phyloP scores from a whole-genome alignment of 2,113 vertebrate species.

The Microcebus lehilahytsara region DNA sequence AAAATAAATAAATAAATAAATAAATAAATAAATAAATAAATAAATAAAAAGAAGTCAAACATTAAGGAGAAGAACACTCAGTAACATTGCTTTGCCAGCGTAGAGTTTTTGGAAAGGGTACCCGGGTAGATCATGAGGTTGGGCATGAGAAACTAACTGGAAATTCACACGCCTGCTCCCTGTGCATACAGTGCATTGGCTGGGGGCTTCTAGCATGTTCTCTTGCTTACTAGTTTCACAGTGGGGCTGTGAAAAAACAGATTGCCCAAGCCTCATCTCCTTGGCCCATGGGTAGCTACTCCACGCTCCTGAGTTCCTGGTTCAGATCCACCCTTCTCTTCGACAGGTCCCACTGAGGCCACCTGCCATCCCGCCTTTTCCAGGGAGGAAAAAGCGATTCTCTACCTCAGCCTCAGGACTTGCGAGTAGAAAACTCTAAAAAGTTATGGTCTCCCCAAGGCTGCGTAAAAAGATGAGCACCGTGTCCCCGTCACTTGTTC shows the following conservation, averaged over 20 bases:
- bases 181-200: background rate
- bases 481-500: background rate
- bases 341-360: background rate
- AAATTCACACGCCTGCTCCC: background rate
- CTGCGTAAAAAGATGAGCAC: background rate
- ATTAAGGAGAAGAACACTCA: background rate
- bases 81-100: background rate
- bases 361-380: background rate
- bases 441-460: background rate
- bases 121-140: background rate
- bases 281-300: background rate
- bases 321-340: background rate
- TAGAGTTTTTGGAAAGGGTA: too few species aligned
- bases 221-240: background rate
- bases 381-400: background rate
- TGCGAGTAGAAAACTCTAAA: conserved; percentile 9
- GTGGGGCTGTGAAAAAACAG: background rate
- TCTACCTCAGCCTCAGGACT: background rate
- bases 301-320: background rate
- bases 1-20: too few species aligned
- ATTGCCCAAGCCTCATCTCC: background rate
- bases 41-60: too few species aligned
- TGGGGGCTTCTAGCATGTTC: background rate
- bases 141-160: background rate
- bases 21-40: too few species aligned